Evolutionary conservation across 2,113 vertebrate genomes (phyloP), one percentile per base, ranked within the genome.

Genomic region (Verasper variegatus): DNA sequence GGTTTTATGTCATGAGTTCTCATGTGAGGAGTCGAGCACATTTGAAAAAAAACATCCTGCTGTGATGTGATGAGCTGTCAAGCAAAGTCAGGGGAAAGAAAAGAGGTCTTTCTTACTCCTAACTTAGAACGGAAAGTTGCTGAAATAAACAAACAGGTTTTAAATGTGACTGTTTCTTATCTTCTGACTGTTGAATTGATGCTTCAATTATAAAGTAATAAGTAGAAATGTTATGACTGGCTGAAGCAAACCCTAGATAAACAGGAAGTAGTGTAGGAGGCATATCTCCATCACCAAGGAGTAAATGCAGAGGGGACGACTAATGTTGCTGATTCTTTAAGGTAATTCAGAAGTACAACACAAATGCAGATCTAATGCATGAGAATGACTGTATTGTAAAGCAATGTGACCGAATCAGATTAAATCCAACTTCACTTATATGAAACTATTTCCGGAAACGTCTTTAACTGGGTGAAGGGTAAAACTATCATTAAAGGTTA

Each of bases 181-280:
- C 26, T 57, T 63, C 2, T 26, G 5, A 24, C 6, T 42, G 35
- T 37, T 65, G 1, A 64, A 5, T 57, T 42, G 9, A 65, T 49
- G 45, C 42, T 63, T 70, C 68, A 47, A 55, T 75, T 27, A 27
- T 37, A 1, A 26, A 42, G 57, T 54, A 23, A 55, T 37, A 40
- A 55, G 56, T 7, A 56, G 45, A 83, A 57, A 80, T 24, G 23
- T 51, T 73, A 24, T 57, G 54, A 64, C 49, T 80, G 80, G 77
- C 74, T 87, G 69, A 88, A 80, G 59, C 74, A 77, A 86, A 85
- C 83, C 81, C 82, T 68, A 89, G 90, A 88, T 87, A 91, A 91
- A 92, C 89, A 92, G 90, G 91, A 93, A 92, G 82, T 47, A 63
- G 89, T 76, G 90, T 90, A 80, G 90, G 92, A 91, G 89, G 91